These are phyloP conservation scores for Dicranocentrus wangi DNA, from an alignment of 2,888 invertebrate species.

Conservation along the genomic window DNA sequence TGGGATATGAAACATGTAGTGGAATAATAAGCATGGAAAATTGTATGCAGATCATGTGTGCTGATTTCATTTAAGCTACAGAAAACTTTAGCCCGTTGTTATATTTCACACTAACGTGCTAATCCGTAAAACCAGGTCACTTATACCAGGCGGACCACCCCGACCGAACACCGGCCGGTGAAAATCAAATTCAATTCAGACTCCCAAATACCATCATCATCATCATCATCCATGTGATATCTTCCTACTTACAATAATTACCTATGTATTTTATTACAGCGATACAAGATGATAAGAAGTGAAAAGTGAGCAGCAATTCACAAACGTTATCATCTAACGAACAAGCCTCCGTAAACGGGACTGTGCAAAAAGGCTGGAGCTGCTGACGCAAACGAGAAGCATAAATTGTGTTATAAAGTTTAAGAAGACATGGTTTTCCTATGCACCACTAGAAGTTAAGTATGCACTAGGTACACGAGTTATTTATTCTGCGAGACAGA, in stretches of 20 bases:
- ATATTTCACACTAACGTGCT: background rate
- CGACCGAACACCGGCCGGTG: conserved; percentile 43
- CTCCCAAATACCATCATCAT: too few relatives aligned
- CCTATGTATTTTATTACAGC: too few relatives aligned
- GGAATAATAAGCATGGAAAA: conserved; percentile 15
- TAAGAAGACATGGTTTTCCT: background rate
- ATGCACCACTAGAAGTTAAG: too few relatives aligned
- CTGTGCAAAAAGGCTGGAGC: background rate
- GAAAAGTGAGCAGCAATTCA: background rate
- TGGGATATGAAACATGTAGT: background rate
- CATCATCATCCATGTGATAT: too few relatives aligned
- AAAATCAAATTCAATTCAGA: background rate
- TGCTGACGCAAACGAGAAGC: background rate
- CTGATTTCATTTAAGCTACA: too few relatives aligned
- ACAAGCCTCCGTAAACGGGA: background rate
- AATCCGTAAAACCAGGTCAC: conserved; percentile 37
- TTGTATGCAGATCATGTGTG: background rate
- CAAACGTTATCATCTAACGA: background rate
- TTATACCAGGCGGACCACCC: conserved; percentile 8
- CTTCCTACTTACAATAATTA: too few relatives aligned
- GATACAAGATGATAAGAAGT: too few relatives aligned
- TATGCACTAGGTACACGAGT: too few relatives aligned
- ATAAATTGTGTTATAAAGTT: background rate
- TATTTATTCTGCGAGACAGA: background rate
- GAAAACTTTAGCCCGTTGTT: too few relatives aligned